Base-by-base conservation (phyloP, 2,113 vertebrate species). In the Brachionichthys hirsutus region DNA sequence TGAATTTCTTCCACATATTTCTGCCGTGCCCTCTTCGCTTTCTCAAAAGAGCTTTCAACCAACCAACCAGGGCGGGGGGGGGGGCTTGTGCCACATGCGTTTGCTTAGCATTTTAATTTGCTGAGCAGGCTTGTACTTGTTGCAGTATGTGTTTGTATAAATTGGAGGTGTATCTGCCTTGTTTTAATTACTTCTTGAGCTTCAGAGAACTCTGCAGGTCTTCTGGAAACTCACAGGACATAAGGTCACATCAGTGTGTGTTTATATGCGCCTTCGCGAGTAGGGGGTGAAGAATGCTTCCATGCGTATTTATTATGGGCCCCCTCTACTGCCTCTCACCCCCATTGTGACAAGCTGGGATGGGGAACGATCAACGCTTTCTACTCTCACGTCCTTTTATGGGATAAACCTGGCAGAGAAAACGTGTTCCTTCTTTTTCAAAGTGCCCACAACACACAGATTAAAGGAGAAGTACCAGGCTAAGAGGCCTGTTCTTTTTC, bases 231-330 rank as follows among this genome's bases (percentile, higher is more conserved):
- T 17, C 74, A 42, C 50, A 18, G 51, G 3, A 70, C 65, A 59
- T 71, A 47, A 51, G 66, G 71, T 68, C 69, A 56, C 43, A 49
- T 60, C 16, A 53, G 18, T 59, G 49, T 36, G 19, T 86, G 76
- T 84, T 75, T 83, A 61, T 68, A 53, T 49, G 76, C 40, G 41
- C 55, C 18, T 70, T 38, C 45, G 51, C 50, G 66, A 19, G 59
- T 15, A 10, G 82, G 73, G 75, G 66, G 68, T 76, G 34, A 80
- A 54, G 87, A 89, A 88, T 82, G 81, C 67, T 50, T 13, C n/a
- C 19, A n/a, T 69, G 75, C 81, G 66, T 81, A 61, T 80, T 80
- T 81, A 55, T 78, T 48, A 62, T 56, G 50, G 59, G 55, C 67
- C 56, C 72, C 70, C 56, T 41, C 55, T 18, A 19, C 50, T 16